A percentile compares a stretch with the other conserved stretches of the same genome.
phyloP scores from a whole-genome alignment of 2,797 vertebrate genomes.

The Stomatorhinus walkeri region DNA sequence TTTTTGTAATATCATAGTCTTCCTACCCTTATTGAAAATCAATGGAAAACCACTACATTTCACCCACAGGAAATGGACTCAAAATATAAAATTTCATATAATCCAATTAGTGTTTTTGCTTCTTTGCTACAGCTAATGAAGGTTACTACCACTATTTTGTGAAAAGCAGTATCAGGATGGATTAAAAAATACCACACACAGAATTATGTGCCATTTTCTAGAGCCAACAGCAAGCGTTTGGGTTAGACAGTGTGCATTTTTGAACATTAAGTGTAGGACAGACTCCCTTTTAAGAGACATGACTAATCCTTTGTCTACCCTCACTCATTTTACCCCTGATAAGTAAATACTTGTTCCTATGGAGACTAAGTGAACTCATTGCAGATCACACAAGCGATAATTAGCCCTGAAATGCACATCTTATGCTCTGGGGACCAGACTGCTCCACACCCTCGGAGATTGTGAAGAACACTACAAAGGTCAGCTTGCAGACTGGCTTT shows the following conservation, averaged over 20 bases:
- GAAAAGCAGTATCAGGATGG: neutral
- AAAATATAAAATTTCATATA: neutral
- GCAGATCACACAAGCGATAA: neutral
- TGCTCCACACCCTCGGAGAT: neutral
- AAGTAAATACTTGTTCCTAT: slow-evolving; percentile 11
- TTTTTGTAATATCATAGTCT: neutral
- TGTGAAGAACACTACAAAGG: neutral
- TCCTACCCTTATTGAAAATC: neutral
- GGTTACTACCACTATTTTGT: neutral
- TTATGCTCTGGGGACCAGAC: neutral
- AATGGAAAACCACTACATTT: neutral
- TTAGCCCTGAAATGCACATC: neutral
- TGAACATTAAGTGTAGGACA: neutral
- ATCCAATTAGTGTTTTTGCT: neutral
- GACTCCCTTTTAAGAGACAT: neutral
- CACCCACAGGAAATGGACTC: neutral
- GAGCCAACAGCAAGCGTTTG: neutral
- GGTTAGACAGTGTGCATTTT: neutral
- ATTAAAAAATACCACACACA: neutral
- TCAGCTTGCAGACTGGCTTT: neutral
- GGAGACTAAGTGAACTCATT: neutral
- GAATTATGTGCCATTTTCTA: neutral
- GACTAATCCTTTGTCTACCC: neutral
- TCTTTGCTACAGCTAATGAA: neutral
- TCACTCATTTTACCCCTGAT: neutral